Base-by-base conservation (phyloP, 2,888 invertebrate species). In the Brachynemurus nebulosus region DNA sequence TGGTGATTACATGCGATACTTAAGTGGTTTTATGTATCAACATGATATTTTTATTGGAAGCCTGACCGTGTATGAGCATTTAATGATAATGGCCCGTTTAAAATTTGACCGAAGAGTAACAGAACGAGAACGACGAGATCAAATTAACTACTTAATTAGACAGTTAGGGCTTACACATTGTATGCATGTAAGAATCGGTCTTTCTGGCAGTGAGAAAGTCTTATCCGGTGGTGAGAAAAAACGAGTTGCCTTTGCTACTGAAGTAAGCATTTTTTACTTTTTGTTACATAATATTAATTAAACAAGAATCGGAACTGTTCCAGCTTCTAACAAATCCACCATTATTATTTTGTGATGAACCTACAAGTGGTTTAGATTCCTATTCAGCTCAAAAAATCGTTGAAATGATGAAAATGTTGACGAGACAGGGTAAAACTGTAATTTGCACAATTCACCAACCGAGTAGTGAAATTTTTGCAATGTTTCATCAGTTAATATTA, bases 371-470 rank as follows among this genome's bases (percentile, higher is more conserved):
- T 0, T 62, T 85, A 45, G 96, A 97, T 62, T 89, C 92, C 0
- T 91, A 80, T 56, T 92, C 92, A 59, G 95, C 96, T 0, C 83
- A 84, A 59, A 86, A 84, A 59, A 69, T 96, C 45, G 78, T 86
- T 45, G 68, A 72, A 5, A 71, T 83, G 41, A 72, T 88, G 55
- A 74, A 78, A 20, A 67, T 70, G 48, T 76, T 84, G 59, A 79
- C 86, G 0, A 71, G 72, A 2, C 75, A 77, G 51, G 88, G 89
- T 14, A 85, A 85, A 63, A 90, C 91, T 0, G 80, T 95, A 27
- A 69, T 93, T 44, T 90, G 90, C 59, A 93, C 93, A 16, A 93
- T 95, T 53, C 95, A 95, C 64, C 93, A 95, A 65, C 93, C 95
- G 0, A 88, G 88, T 3, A 86, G 88, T 0, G 86, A 89, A 55